These are phyloP conservation scores for Glaucidium brasilianum DNA, from an alignment of 2,113 vertebrate species.

Conservation along the genomic window DNA sequence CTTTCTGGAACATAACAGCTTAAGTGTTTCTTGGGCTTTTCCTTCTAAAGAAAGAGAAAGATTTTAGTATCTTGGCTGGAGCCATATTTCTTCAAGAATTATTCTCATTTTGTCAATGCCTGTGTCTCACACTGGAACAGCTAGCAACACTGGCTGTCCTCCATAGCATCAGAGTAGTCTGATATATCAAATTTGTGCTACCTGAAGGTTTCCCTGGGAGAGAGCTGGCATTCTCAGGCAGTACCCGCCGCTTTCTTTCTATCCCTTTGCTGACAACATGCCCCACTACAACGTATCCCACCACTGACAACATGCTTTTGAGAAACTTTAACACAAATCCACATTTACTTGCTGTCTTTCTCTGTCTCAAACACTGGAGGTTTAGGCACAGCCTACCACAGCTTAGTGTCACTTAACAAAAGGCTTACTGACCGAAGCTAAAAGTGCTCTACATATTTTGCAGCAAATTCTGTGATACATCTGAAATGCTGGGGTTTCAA, in stretches of 20 bases:
- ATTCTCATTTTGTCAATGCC: background rate
- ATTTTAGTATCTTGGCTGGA: background rate
- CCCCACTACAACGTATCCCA: too few relatives aligned
- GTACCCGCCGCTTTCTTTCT: background rate
- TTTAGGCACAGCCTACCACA: background rate
- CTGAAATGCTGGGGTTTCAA: too few relatives aligned
- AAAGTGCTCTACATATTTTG: background rate
- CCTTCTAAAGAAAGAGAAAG: background rate
- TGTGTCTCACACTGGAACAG: background rate
- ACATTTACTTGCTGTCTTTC: background rate
- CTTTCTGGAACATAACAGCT: background rate
- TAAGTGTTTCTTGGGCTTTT: background rate
- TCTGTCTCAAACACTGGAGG: background rate
- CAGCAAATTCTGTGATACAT: background rate
- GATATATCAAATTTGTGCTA: background rate
- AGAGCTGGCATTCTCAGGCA: background rate
- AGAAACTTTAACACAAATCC: background rate
- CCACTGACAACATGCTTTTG: accelerated
- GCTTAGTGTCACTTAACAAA: background rate
- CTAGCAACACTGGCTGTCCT: background rate
- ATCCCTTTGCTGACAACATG: background rate
- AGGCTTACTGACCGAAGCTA: background rate
- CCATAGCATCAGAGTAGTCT: background rate
- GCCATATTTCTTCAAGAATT: background rate
- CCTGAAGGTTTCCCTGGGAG: background rate